Evolutionary conservation across 2,888 invertebrate species (phyloP), one percentile per base, ranked within the genome.

Genomic region (Julus scanicus): DNA sequence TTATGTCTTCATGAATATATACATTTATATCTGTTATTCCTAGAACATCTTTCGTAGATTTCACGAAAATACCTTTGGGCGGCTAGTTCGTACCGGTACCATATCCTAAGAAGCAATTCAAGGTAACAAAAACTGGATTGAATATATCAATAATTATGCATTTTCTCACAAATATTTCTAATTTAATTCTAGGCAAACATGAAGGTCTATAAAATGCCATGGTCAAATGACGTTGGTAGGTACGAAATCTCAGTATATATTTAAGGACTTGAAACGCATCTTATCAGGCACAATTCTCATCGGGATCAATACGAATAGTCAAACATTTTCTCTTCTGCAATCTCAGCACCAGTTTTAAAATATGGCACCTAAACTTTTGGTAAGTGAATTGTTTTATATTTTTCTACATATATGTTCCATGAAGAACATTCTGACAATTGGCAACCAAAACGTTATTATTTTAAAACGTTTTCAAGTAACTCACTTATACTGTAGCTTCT

Each of bases 101-200:
- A 17, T 63, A n/a, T 63, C 57, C 57, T n/a, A 63, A 63, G 57
- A 63, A 63, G 6, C n/a, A n/a, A 17, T 63, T 63, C 57, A 63
- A 63, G 57, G 57, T 63, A 63, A 63, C 57, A 63, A 63, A 63
- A 63, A 63, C 57, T 63, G 57, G 57, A 63, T 63, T 63, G n/a
- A 3, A 17, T 15, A n/a, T n/a, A n/a, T 5, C n/a, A 5, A 17
- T n/a, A 63, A n/a, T 63, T 63, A 63, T 63, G 17, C 1, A 63
- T n/a, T 63, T 63, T 63, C 17, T 53, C 57, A 17, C 17, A n/a
- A 63, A 63, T n/a, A 63, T 63, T 1, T 17, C 3, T 63, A 63
- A 63, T 63, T 17, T 63, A 63, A 20, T n/a, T n/a, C 57, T n/a
- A n/a, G 57, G n/a, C 57, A n/a, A n/a, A 2, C 57, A 63, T 63